Base-by-base conservation (phyloP, 30 jellyfish, hydroid and myxozoan genomes). In the Chrysaora quinquecirrha region DNA sequence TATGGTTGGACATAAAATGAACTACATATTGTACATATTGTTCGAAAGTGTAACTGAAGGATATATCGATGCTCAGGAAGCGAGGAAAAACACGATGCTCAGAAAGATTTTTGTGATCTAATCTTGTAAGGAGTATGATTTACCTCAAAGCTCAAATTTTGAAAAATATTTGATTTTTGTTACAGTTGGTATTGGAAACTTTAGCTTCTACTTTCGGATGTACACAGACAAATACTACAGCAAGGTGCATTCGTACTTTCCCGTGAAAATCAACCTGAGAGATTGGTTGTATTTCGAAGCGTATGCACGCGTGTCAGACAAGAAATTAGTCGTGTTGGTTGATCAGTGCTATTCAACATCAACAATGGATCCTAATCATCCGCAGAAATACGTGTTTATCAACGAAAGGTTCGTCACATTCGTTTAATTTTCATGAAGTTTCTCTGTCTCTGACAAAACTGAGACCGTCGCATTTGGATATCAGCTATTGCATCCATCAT, bases 301-400 rank as follows among this genome's bases (percentile, higher is more conserved):
- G 58, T 43, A 43, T 43, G 58, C 58, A 9, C 9, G 58, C 16
- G 58, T 43, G 58, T 9, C 58, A 6, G 34, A 32, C 60, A 29
- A 32, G 12, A 31, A 16, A 43, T 43, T 67, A 18, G 60, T 67
- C 1, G 58, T 67, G 24, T 29, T 67, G 64, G 24, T 67, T 32
- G 79, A 67, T 30, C 79, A 67, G 14, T 67, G 79, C 79, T 67
- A 67, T 29, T 67, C 79, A 23, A 67, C 79, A 24, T 60, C 79
- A 4, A 67, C 79, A 30, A 67, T 67, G 79, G 79, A 67, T 32
- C 56, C 60, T 19, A 67, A 67, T 47, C 79, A 67, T 30, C 50
- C 31, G 48, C 22, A 23, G 56, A 67, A 67, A 67, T 67, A 67
- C 50, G 79, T 67, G 11, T 67, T 67, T 47, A 67, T 67, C 20